Conservation (phyloP, 2,888 invertebrate genomes). For the Thymelicus acteon region DNA sequence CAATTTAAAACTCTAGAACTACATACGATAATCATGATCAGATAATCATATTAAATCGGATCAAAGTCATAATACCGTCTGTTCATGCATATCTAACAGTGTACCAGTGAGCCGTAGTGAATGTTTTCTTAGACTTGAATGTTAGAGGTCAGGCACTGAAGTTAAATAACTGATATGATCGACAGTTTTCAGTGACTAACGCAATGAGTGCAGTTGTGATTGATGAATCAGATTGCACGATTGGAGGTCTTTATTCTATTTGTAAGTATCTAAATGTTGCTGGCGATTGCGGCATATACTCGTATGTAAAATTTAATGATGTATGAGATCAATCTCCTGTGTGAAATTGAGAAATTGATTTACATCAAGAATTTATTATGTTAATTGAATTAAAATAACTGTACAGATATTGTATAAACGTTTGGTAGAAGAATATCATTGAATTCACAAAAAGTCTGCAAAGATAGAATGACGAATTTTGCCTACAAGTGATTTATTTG, state of each 20-base stretch:
- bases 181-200: slow-evolving; percentile 31
- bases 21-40: background rate
- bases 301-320: no score
- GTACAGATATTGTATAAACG: background rate
- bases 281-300: slow-evolving; percentile 3
- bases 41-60: slow-evolving; percentile 1
- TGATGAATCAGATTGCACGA: slow-evolving; percentile 34
- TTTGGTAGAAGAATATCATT: no score
- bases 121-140: slow-evolving; percentile 24
- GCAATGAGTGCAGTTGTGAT: slow-evolving; percentile 32
- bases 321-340: background rate
- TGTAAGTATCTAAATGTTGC: slow-evolving; percentile 16
- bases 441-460: background rate
- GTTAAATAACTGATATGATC: slow-evolving; percentile 34
- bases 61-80: slow-evolving; percentile 7
- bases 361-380: background rate
- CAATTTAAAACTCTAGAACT: slow-evolving; percentile 1
- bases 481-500: slow-evolving; percentile 26
- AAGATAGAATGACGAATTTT: slow-evolving; percentile 30
- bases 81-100: slow-evolving; percentile 1
- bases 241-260: slow-evolving; percentile 10
- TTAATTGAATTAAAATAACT: background rate
- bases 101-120: slow-evolving; percentile 21
- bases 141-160: slow-evolving; percentile 25
- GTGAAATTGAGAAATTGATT: background rate